Base-by-base conservation (phyloP, 2,888 invertebrate genomes). In the Apodemia hepburni region DNA sequence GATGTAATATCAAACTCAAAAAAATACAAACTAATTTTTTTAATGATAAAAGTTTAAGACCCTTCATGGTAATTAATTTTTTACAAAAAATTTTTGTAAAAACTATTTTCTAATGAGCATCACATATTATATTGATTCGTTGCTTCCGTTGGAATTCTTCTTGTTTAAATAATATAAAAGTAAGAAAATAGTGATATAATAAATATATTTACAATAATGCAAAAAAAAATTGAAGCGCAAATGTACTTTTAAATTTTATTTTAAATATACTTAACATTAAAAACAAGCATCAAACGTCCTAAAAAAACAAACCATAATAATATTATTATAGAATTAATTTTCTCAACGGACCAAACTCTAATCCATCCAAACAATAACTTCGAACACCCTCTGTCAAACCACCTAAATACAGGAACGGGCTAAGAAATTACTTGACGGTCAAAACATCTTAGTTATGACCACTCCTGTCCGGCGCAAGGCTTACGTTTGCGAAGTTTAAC, bases 361-460 rank as follows among this genome's bases (percentile, higher is more conserved):
- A 82, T 81, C 78, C 75, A 69, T 70, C 66, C 68, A 70, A 77
- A 77, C 79, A 80, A 77, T 78, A 81, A 76, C 74, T 76, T 66
- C 57, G 71, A 79, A 77, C 90, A 88, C 70, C 85, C 87, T 89
- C 76, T 78, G 74, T 68, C 35, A 49, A 27, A 60, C 60, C 75
- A 76, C 77, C 76, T 74, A 76, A 74, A 74, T 72, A 75, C 72
- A 72, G 71, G 72, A 66, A 77, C 78, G 79, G 77, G 80, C 85
- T 86, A 90, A 88, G 89, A 87, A 87, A 89, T 89, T 84, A 87
- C 87, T 84, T 42, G 88, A 86, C 88, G 87, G 87, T 88, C 91
- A 89, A 91, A 90, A 90, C 88, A 90, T 91, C 90, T 90, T 90
- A 88, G 90, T 87, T 91, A 90, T 90, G 90, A 87, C 90, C 87